phyloP scores from a whole-genome alignment of 1,140 invertebrate species.

The Drosophila yakuba region DNA sequence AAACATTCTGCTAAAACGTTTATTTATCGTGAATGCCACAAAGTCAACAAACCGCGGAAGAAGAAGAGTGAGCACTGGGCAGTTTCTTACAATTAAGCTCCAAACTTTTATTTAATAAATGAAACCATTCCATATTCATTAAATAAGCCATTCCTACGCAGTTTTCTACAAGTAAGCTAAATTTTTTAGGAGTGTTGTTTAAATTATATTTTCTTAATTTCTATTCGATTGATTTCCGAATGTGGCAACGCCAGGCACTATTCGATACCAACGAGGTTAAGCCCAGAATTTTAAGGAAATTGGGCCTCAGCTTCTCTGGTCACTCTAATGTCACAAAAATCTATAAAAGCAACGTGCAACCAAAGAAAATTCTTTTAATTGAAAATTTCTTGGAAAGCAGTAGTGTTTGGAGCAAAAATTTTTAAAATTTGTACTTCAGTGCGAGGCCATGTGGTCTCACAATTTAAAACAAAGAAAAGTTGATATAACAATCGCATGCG shows the following conservation, averaged over 20 bases:
- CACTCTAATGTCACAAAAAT: not conserved
- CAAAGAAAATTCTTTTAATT: not conserved
- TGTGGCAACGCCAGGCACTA: not conserved
- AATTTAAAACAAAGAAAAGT: conserved; percentile 14
- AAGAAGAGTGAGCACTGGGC: not conserved
- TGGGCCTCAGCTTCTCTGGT: not conserved
- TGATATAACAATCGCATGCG: conserved; percentile 4
- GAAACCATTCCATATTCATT: too few relatives aligned
- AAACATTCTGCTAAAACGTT: conserved; percentile 14
- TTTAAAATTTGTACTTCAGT: not conserved
- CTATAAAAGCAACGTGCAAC: conserved; percentile 4
- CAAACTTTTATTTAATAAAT: not conserved
- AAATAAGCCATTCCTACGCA: too few relatives aligned
- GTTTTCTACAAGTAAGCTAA: not conserved
- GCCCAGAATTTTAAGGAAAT: not conserved
- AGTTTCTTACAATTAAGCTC: not conserved
- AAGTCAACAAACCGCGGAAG: not conserved
- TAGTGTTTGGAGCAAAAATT: too few relatives aligned
- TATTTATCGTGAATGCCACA: not conserved
- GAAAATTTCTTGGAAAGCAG: not conserved
- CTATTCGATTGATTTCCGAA: not conserved
- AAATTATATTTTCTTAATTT: not conserved
- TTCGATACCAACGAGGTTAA: not conserved
- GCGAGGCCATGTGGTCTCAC: not conserved
- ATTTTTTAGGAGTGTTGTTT: not conserved